phyloP scores from a whole-genome alignment of 2,113 vertebrate genomes.

The Epinephelus moara region DNA sequence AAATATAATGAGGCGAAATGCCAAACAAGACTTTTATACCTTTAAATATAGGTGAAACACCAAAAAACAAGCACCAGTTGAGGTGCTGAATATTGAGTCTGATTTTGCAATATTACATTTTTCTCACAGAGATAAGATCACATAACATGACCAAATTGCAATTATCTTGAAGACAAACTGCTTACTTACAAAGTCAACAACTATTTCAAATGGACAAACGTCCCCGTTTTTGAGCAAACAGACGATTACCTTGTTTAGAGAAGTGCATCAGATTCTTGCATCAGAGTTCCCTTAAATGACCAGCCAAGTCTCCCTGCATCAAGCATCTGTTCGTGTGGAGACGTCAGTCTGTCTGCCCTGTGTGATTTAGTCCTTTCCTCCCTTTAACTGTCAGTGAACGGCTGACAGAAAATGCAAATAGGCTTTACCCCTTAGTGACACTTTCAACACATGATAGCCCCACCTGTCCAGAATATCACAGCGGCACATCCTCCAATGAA shows the following conservation, averaged over 20 bases:
- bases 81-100: neutral
- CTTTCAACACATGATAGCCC: slow-evolving; percentile 55
- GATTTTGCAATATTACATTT: slow-evolving; percentile 15
- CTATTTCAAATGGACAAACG: slow-evolving; percentile 36
- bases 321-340: slow-evolving; percentile 57
- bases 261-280: slow-evolving; percentile 27
- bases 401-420: slow-evolving; percentile 74
- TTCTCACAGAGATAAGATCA: slow-evolving; percentile 10
- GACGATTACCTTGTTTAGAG: slow-evolving; percentile 56
- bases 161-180: slow-evolving; percentile 6
- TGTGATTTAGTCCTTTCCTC: slow-evolving; percentile 53
- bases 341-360: slow-evolving; percentile 47
- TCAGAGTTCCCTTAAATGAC: slow-evolving; percentile 49
- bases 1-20: no score
- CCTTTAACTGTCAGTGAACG: slow-evolving; percentile 58
- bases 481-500: slow-evolving; percentile 12
- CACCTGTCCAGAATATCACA: slow-evolving; percentile 66
- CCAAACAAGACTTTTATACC: no score
- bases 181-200: slow-evolving; percentile 35
- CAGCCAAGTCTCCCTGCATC: slow-evolving; percentile 19
- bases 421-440: slow-evolving; percentile 64
- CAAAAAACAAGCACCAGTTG: neutral
- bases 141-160: neutral
- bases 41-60: neutral
- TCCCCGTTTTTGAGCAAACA: slow-evolving; percentile 23